Evolutionary conservation across 2,888 invertebrate genomes (phyloP).

Genomic region (Drosophila fungiperda): DNA sequence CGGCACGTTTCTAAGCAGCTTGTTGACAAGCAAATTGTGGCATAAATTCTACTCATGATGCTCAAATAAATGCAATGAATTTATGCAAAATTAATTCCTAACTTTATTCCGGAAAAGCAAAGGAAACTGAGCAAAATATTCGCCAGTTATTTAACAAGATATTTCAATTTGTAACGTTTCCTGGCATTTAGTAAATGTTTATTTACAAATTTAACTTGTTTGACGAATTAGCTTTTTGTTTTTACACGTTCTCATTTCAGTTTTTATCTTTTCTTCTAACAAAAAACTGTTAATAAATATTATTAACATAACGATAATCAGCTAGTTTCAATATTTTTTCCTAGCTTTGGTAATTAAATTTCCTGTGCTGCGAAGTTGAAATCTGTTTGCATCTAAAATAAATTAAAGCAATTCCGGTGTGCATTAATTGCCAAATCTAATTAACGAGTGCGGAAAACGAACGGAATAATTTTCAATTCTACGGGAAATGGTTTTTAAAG

Average conservation of each 20-base stretch:
- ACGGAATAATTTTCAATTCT: conserved; percentile 2
- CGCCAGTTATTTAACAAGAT: not conserved
- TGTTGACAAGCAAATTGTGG: conserved; percentile 61
- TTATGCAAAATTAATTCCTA: conserved; percentile 38
- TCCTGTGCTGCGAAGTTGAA: conserved; percentile 41
- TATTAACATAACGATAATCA: too few species aligned
- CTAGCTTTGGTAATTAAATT: conserved; percentile 45
- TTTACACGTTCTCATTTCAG: not conserved
- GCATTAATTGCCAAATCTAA: conserved; percentile 46
- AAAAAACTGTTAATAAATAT: not conserved
- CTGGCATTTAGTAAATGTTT: not conserved
- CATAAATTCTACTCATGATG: conserved; percentile 45
- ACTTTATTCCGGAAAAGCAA: not conserved
- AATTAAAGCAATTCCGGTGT: conserved; percentile 41
- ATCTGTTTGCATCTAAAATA: conserved; percentile 45
- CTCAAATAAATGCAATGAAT: conserved; percentile 40
- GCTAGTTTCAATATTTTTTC: not conserved
- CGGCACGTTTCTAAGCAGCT: conserved; percentile 56
- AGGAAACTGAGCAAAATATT: not conserved
- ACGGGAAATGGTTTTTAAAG: conserved; percentile 5
- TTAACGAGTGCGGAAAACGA: conserved; percentile 31
- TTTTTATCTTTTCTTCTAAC: not conserved
- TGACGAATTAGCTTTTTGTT: not conserved
- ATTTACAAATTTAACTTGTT: not conserved
- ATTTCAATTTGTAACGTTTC: not conserved